Evolutionary conservation across 2,888 invertebrate genomes (phyloP), one percentile per base, ranked within the genome.

Genomic region (Cremastobaeus sp.): DNA sequence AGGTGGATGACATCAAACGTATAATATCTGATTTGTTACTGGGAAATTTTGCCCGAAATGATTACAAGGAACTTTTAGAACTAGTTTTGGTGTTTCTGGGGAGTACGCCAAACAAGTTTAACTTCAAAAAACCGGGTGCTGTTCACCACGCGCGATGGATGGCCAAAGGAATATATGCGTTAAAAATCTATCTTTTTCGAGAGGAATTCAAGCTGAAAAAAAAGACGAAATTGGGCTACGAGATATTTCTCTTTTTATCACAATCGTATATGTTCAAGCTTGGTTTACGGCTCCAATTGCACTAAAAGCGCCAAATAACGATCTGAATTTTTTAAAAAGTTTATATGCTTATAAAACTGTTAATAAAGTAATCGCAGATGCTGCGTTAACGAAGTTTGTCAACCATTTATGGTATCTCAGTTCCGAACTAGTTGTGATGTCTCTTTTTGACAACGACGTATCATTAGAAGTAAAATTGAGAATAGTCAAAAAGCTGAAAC

Each of bases 61-160:
- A 79, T 41, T 80, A 80, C 60, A 30, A 57, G 65, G 78, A 79
- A 45, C 43, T 79, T n/a, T 50, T 81, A 25, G 72, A 79, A 39
- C 68, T 81, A 37, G 41, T 70, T 30, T 41, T 72, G 9, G 78
- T 81, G 34, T 81, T 80, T 68, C 12, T 57, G 59, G 37, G 76
- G 45, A 66, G 66, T 43, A 6, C 32, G 34, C 21, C 20, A 41
- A 30, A 11, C 52, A n/a, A 37, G 34, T 57, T 64, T 66, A 28
- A 43, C 30, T 43, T 41, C 65, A 20, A 48, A 9, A 21, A 39
- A 32, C 78, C 77, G 30, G 81, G 80, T 34, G 77, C 79, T 9
- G 47, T 76, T 34, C 77, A 75, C 47, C 79, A 80, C 59, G 80
- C 80, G 30, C 59, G 80, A 9, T 82, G 81, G 79, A 80, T 81